phyloP scores from a whole-genome alignment of 2,797 vertebrate genomes.

The Gallirallus australis region DNA sequence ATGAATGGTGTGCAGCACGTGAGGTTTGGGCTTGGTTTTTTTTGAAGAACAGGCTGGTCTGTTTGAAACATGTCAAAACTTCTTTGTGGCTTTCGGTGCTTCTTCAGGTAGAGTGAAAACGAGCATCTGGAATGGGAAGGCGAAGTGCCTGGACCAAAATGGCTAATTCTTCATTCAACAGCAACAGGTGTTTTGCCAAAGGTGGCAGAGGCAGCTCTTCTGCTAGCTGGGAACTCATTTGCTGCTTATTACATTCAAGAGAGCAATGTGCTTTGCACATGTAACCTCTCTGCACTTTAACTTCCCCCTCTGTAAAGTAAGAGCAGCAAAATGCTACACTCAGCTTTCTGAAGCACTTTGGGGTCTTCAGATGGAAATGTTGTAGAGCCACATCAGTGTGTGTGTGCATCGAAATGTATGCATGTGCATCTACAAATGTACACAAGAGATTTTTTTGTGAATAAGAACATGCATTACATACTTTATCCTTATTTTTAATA shows the following conservation, averaged over 20 bases:
- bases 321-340: background rate
- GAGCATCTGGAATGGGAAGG: conserved; percentile 9
- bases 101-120: conserved; percentile 27
- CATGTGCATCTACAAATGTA: background rate
- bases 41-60: background rate
- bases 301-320: conserved; percentile 10
- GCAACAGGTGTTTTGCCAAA: conserved; percentile 52
- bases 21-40: background rate
- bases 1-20: background rate
- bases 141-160: background rate
- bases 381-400: background rate
- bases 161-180: conserved; percentile 22
- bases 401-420: background rate
- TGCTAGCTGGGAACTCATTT: conserved; percentile 36
- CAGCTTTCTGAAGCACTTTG: background rate
- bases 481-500: background rate
- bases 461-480: background rate
- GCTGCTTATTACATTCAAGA: conserved; percentile 24
- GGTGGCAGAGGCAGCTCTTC: conserved; percentile 32
- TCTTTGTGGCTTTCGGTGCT: background rate
- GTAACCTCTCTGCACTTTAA: conserved; percentile 50
- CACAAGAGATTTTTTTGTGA: background rate
- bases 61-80: background rate
- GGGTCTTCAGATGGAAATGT: background rate
- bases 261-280: conserved; percentile 58